phyloP scores from a whole-genome alignment of 2,797 vertebrate species.

The Eptatretus atami region DNA sequence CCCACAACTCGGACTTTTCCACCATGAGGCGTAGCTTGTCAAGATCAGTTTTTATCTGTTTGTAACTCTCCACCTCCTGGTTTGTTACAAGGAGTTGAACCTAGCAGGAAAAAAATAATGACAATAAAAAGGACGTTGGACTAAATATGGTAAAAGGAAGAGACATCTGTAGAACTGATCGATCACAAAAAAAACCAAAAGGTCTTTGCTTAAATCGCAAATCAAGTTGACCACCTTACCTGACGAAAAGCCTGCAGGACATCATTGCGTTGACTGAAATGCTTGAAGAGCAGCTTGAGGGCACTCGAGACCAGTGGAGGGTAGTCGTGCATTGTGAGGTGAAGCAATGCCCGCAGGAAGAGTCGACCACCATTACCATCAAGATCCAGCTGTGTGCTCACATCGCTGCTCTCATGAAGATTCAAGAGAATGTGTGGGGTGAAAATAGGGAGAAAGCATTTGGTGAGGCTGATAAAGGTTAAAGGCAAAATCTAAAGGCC shows the following conservation, averaged over 20 bases:
- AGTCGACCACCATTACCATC: constrained; percentile 75
- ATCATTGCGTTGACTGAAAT: constrained; percentile 92
- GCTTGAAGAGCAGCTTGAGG: constrained; percentile 80
- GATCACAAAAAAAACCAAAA: no score
- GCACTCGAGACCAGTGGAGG: constrained; percentile 61
- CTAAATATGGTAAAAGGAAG: neutral
- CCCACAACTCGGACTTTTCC: constrained; percentile 89
- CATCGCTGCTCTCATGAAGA: constrained; percentile 23
- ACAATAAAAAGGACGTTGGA: neutral
- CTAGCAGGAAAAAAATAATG: constrained; percentile 14
- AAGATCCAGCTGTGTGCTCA: constrained; percentile 69
- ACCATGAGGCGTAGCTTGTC: constrained; percentile 66
- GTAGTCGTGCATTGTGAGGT: constrained; percentile 82
- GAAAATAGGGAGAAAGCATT: no score
- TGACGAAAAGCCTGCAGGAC: constrained; percentile 84
- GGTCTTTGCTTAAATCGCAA: neutral
- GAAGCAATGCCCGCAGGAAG: constrained; percentile 60
- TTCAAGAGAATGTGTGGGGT: no score
- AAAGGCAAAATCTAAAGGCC: no score
- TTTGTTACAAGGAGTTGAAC: constrained; percentile 69
- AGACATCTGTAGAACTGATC: neutral
- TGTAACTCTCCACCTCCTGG: constrained; percentile 91
- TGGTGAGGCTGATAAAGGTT: no score
- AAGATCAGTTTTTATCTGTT: constrained; percentile 59
- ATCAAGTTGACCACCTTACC: constrained; percentile 15